Conservation (phyloP, 2,888 invertebrate species). For the Ectobius pallidus region DNA sequence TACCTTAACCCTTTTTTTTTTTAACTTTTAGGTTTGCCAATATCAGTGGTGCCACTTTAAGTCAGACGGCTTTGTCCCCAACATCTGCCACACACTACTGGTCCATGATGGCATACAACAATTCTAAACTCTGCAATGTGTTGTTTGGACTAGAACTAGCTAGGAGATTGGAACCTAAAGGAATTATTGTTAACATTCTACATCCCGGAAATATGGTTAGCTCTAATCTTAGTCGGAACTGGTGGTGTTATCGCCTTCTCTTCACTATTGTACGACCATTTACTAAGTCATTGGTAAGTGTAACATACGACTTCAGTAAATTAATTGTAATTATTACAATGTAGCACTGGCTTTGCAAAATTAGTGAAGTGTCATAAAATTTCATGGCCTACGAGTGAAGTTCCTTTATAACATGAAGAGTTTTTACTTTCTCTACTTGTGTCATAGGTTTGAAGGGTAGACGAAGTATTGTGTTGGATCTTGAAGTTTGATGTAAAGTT, state of each 20-base stretch:
- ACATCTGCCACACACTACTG: constrained; percentile 69
- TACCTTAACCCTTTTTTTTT: too few species aligned
- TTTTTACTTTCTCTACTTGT: too few species aligned
- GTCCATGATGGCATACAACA: constrained; percentile 87
- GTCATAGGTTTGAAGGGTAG: too few species aligned
- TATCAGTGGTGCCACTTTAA: constrained; percentile 52
- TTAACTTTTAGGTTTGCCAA: constrained; percentile 64
- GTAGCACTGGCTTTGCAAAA: too few species aligned
- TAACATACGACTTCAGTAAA: neutral
- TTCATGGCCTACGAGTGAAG: too few species aligned
- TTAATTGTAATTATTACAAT: too few species aligned
- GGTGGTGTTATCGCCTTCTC: constrained; percentile 82
- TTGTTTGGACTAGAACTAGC: constrained; percentile 82
- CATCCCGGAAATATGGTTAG: constrained; percentile 94
- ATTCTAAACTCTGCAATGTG: constrained; percentile 86
- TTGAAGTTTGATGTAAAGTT: too few species aligned
- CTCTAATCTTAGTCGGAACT: constrained; percentile 75
- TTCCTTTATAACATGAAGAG: too few species aligned
- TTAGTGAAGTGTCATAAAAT: too few species aligned
- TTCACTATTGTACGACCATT: constrained; percentile 89
- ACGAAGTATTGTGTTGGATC: too few species aligned
- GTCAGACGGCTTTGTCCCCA: constrained; percentile 64
- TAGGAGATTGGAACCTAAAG: constrained; percentile 68
- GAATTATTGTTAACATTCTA: constrained; percentile 76
- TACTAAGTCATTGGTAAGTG: constrained; percentile 86